A percentile compares a stretch with the other conserved stretches of the same genome.
phyloP scores from a whole-genome alignment of 2,888 invertebrate species.

The Mimachlamys varia region DNA sequence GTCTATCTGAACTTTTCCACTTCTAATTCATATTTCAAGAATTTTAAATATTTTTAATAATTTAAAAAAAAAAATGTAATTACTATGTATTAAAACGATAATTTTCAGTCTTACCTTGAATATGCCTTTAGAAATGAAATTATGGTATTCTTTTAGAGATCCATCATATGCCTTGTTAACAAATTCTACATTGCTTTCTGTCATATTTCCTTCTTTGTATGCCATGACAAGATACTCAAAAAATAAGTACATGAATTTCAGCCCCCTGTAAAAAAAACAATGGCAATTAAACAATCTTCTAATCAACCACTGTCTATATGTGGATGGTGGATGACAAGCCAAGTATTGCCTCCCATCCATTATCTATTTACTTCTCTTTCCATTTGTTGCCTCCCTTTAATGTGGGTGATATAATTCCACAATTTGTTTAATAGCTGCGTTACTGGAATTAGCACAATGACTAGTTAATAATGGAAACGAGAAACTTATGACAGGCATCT shows the following conservation, averaged over 20 bases:
- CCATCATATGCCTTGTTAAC: background rate
- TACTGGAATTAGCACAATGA: too few relatives aligned
- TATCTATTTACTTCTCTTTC: too few relatives aligned
- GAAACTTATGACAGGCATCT: too few relatives aligned
- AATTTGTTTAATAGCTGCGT: too few relatives aligned
- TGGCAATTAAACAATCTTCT: background rate
- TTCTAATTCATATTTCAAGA: too few relatives aligned
- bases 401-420: too few relatives aligned
- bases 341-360: background rate
- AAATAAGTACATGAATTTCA: slow-evolving; percentile 11
- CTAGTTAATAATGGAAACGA: too few relatives aligned
- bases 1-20: too few relatives aligned
- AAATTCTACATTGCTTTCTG: background rate
- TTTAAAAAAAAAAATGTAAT: too few relatives aligned
- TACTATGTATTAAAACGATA: background rate
- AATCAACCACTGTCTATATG: background rate
- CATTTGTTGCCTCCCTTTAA: too few relatives aligned
- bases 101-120: background rate
- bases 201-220: background rate
- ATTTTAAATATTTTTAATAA: too few relatives aligned
- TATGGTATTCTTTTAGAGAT: background rate
- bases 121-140: background rate
- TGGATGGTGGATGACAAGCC: background rate
- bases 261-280: background rate
- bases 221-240: background rate